These are phyloP conservation scores for Proterorhinus semilunaris DNA, from an alignment of 2,113 vertebrate species.

Conservation along the genomic window DNA sequence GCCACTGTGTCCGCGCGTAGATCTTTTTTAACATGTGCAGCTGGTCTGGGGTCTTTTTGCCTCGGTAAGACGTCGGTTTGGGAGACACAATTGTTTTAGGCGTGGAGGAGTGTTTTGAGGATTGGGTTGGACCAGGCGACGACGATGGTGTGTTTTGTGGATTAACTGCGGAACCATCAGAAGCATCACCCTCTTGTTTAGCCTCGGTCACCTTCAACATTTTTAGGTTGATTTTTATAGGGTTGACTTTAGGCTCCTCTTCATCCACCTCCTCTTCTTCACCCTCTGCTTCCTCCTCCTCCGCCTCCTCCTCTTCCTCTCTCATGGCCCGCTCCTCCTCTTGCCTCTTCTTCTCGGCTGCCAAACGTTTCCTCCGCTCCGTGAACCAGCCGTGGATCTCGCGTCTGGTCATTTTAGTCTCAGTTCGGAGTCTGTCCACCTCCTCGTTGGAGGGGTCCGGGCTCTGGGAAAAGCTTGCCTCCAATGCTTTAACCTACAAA, in stretches of 20 bases:
- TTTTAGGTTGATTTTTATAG: conserved; percentile 97
- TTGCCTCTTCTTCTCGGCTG: conserved; percentile 80
- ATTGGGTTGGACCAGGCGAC: conserved; percentile 21
- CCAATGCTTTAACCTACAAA: conserved; percentile 75
- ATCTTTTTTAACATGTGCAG: conserved; percentile 90
- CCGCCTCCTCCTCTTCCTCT: conserved; percentile 70
- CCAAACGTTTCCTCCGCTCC: conserved; percentile 83
- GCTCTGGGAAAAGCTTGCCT: conserved; percentile 87
- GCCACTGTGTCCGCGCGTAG: conserved; percentile 94
- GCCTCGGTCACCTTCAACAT: conserved; percentile 93
- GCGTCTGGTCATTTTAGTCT: conserved; percentile 97
- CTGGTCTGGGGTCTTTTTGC: conserved; percentile 91
- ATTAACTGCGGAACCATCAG: conserved; percentile 57
- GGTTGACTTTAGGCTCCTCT: conserved; percentile 88
- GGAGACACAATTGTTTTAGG: conserved; percentile 48
- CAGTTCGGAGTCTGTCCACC: conserved; percentile 86
- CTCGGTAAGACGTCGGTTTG: conserved; percentile 65
- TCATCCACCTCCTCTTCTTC: conserved; percentile 76
- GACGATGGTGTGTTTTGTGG: conserved; percentile 31
- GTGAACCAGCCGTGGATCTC: conserved; percentile 98
- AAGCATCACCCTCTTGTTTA: conserved; percentile 67
- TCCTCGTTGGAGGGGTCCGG: conserved; percentile 85
- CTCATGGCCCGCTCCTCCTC: conserved; percentile 66
- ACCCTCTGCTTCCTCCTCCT: conserved; percentile 28
- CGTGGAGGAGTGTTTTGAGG: conserved; percentile 39